Base-by-base conservation (phyloP, 2,888 invertebrate genomes). In the Ectropis crepuscularia region DNA sequence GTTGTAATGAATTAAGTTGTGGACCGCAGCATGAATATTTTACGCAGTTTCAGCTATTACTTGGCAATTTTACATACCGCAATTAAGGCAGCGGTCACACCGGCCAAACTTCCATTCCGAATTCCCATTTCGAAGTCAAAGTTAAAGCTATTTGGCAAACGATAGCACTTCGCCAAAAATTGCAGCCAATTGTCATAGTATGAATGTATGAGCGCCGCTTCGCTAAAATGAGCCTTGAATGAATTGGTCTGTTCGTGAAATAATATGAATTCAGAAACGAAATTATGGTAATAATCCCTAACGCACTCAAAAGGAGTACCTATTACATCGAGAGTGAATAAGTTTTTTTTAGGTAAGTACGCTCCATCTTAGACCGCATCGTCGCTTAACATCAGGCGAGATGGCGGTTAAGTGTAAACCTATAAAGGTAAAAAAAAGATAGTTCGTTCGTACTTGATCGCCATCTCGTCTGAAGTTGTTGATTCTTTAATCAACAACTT, bases 101-200 rank as follows among this genome's bases (percentile, higher is more conserved):
- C 65, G 74, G 73, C 70, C 75, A 71, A 77, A 76, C 74, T 76
- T 72, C 70, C 72, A 72, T 78, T 75, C 69, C 41, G 37, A 61
- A 58, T 50, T 58, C 12, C 49, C 53, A 63, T 72, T 72, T 67
- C 67, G 74, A 80, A 81, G 77, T 78, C 39, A 41, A 53, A 63
- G 48, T 63, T 75, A 72, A 74, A 77, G 78, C 77, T 67, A 80
- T 80, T 79, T 79, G 76, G 74, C 75, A 75, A 78, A 79, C 77
- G 78, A 76, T 74, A 72, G 69, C 73, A 68, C 73, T 72, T 70
- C 51, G 61, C 73, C 78, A 80, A 78, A 80, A 80, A 80, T 76
- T 76, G 69, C 61, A 63, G 54, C 69, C 78, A 75, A 78, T 78
- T 78, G 68, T 61, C 69, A 73, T 64, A 67, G 62, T 53, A 55